Percentiles rank a stretch among this genome's conserved stretches.
These are phyloP conservation scores for Brachyrhaphis roseni DNA, from an alignment of 2,797 vertebrate genomes.

Conservation along the genomic window DNA sequence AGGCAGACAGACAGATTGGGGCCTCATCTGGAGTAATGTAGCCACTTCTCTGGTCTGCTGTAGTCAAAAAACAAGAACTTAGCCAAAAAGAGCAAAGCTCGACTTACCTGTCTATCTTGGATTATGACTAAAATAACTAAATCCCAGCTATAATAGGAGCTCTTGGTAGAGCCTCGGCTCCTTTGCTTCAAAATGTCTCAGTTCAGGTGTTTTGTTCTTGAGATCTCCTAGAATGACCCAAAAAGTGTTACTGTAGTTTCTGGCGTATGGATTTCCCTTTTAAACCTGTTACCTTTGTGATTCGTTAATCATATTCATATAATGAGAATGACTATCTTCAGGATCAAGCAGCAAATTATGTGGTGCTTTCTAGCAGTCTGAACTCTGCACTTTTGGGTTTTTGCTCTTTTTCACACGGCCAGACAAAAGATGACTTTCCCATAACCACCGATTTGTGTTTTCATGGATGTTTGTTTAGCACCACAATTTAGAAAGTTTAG, in stretches of 20 bases:
- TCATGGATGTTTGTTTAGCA: conserved; percentile 4
- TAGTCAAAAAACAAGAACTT: not conserved
- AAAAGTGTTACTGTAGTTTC: not conserved
- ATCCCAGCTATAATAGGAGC: not conserved
- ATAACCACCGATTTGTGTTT: conserved; percentile 1
- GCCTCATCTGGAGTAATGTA: not conserved
- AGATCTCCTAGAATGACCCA: not conserved
- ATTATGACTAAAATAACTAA: not conserved
- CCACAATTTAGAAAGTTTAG: not conserved
- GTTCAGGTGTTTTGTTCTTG: not conserved
- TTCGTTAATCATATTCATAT: not conserved
- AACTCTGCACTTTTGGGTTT: not conserved
- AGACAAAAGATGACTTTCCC: not conserved
- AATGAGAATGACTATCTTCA: not conserved
- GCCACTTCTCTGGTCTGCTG: not conserved
- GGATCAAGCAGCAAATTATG: not conserved
- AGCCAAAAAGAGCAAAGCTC: not conserved
- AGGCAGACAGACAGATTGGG: not conserved
- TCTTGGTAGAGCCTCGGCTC: not conserved
- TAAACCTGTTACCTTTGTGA: not conserved
- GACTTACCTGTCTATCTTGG: not conserved
- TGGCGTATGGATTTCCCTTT: not conserved
- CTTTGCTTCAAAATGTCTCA: not conserved
- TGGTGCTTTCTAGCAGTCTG: not conserved
- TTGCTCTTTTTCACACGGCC: conserved; percentile 3